Evolutionary conservation across 2,888 invertebrate genomes (phyloP).

Genomic region (Ernsta delagoae): DNA sequence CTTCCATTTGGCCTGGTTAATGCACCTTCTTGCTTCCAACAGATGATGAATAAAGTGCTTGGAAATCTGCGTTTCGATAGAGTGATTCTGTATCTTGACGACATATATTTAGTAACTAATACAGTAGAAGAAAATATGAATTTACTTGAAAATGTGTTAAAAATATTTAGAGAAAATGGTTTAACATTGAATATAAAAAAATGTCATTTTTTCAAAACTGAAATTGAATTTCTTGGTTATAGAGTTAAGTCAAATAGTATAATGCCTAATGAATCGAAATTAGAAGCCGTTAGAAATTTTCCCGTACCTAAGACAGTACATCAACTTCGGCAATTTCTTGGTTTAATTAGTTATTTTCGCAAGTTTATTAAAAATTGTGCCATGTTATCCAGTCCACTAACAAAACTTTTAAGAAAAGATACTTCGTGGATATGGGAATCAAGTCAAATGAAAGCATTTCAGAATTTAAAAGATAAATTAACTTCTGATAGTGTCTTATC

Average conservation of each 20-base stretch:
- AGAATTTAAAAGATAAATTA: not conserved
- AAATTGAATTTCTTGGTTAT: slow-evolving; percentile 46
- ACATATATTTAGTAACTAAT: not conserved
- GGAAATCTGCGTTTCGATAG: slow-evolving; percentile 6
- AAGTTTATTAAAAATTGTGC: slow-evolving; percentile 52
- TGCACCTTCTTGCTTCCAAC: slow-evolving; percentile 10
- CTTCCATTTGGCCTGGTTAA: slow-evolving; percentile 19
- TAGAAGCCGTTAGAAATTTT: slow-evolving; percentile 43
- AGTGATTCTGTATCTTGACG: slow-evolving; percentile 6
- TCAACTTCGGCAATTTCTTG: slow-evolving; percentile 46
- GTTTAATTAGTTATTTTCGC: slow-evolving; percentile 48
- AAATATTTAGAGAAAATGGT: slow-evolving; percentile 40
- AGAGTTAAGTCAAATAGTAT: slow-evolving; percentile 38
- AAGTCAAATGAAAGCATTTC: not conserved
- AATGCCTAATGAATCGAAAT: slow-evolving; percentile 41
- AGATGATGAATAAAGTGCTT: slow-evolving; percentile 16
- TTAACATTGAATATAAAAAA: slow-evolving; percentile 47
- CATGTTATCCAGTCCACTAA: slow-evolving; percentile 43
- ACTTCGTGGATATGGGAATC: not conserved
- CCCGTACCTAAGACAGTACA: slow-evolving; percentile 43
- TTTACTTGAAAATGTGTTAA: slow-evolving; percentile 23
- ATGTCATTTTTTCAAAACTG: slow-evolving; percentile 44
- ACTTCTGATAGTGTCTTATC: not conserved
- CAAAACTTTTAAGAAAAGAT: slow-evolving; percentile 34
- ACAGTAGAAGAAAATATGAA: slow-evolving; percentile 6